Evolutionary conservation across 2,888 invertebrate species (phyloP).

Genomic region (Phalera bucephala): DNA sequence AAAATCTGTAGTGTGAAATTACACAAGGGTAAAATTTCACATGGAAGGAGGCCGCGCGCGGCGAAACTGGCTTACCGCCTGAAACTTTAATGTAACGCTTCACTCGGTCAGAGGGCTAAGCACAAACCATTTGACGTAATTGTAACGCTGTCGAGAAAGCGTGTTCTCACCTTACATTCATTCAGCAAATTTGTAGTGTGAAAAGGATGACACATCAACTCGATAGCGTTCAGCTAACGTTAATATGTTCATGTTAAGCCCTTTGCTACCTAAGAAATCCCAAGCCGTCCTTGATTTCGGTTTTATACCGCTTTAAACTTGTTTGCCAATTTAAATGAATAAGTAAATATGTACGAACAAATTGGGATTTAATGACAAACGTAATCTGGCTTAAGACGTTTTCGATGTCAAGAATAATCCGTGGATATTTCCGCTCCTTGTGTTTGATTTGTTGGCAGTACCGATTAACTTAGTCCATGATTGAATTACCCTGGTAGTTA

Average conservation of each 20-base stretch:
- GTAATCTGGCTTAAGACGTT: slow-evolving; percentile 13
- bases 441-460: not conserved
- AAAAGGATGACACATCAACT: no score
- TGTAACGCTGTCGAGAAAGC: no score
- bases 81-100: slow-evolving; percentile 27
- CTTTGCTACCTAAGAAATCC: slow-evolving; percentile 54
- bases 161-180: no score
- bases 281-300: slow-evolving; percentile 57
- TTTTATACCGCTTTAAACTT: slow-evolving; percentile 56
- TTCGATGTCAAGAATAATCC: slow-evolving; percentile 9
- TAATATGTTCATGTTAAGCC: no score
- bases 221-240: no score
- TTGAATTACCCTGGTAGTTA: not conserved
- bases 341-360: slow-evolving; percentile 34
- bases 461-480: not conserved
- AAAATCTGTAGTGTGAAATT: slow-evolving; percentile 60
- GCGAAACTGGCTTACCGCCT: slow-evolving; percentile 44
- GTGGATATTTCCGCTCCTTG: slow-evolving; percentile 1
- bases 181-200: no score
- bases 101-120: slow-evolving; percentile 39
- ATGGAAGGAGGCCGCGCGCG: slow-evolving; percentile 33
- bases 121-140: no score
- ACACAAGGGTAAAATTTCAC: slow-evolving; percentile 51
- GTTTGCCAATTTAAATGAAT: slow-evolving; percentile 57
- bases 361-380: slow-evolving; percentile 16